Base-by-base conservation (phyloP, 2,888 invertebrate genomes). In the Anagyrus pseudococci region DNA sequence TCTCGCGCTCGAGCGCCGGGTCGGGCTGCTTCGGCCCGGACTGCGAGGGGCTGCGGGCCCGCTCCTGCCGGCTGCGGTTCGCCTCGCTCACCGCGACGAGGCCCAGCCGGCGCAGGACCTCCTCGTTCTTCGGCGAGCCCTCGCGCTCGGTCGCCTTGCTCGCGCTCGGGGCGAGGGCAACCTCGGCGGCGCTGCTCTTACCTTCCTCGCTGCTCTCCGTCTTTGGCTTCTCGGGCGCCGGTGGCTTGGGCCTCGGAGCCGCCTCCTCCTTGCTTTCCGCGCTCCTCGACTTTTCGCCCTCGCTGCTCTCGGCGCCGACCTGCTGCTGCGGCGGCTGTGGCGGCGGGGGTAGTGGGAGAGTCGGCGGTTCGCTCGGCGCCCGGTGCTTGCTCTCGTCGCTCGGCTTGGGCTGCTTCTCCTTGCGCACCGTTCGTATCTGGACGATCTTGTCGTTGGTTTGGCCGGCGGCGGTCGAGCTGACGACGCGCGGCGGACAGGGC, bases 401-500 rank as follows among this genome's bases (percentile, higher is more conserved):
- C 19, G 40, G 68, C 0, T 64, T 62, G 37, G 74, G 77, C 25
- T 70, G 64, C 55, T 77, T 77, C 4, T 76, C 77, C 20, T 74
- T 67, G n/a, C 73, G 68, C 2, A 73, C 73, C 1, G 75, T 69
- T 4, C 76, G 66, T 68, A 73, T 69, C 47, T 73, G 74, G n/a
- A 72, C 20, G 4, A 73, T 43, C 19, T 77, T 77, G 23, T 78
- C 78, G 52, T 77, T 78, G 1, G 76, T 26, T 20, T 29, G 68
- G 0, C 63, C 64, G 4, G 23, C 22, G 0, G 54, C 58, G 29
- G n/a, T 26, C 1, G 17, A 20, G 26, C 26, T 20, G 8, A n/a
- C n/a, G n/a, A 73, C 71, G 19, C 77, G 70, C 4, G 78, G 74
- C 0, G 77, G 77, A 58, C 76, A 73, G 0, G 78, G 77, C 0